These are phyloP conservation scores for Petrolisthes cinctipes DNA, from an alignment of 2,888 invertebrate species.

Conservation along the genomic window DNA sequence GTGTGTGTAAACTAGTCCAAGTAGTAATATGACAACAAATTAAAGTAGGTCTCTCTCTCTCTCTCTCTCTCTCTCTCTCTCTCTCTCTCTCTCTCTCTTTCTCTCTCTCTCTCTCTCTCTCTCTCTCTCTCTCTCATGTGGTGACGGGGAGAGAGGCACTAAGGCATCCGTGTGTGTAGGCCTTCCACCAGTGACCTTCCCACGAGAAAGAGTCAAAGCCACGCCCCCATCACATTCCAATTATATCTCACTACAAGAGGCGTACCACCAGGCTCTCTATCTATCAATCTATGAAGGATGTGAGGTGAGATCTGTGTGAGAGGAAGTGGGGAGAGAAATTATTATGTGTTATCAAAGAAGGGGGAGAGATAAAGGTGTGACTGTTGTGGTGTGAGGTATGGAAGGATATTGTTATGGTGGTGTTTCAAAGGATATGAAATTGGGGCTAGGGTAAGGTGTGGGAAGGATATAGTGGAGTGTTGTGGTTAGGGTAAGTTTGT, in stretches of 20 bases:
- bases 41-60: not conserved
- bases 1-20: too few species aligned
- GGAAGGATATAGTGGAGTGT: not conserved
- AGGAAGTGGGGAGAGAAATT: not conserved
- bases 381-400: not conserved
- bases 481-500: not conserved
- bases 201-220: not conserved
- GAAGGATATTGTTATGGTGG: not conserved
- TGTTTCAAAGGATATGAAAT: not conserved
- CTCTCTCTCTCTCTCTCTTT: not conserved
- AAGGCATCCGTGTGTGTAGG: not conserved
- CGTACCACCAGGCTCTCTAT: not conserved
- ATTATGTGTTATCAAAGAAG: not conserved
- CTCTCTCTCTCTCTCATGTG: not conserved
- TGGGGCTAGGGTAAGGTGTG: not conserved
- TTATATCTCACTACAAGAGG: not conserved
- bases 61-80: constrained; percentile 2
- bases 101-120: constrained; percentile 17
- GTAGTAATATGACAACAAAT: too few species aligned
- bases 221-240: not conserved
- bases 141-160: too few species aligned
- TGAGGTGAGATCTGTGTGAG: not conserved
- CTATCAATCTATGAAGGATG: not conserved
- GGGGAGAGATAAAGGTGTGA: not conserved
- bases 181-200: not conserved